Percentiles rank a stretch among this genome's conserved stretches.
Conservation (phyloP, 2,888 invertebrate species). For the Chouioia cunea region DNA sequence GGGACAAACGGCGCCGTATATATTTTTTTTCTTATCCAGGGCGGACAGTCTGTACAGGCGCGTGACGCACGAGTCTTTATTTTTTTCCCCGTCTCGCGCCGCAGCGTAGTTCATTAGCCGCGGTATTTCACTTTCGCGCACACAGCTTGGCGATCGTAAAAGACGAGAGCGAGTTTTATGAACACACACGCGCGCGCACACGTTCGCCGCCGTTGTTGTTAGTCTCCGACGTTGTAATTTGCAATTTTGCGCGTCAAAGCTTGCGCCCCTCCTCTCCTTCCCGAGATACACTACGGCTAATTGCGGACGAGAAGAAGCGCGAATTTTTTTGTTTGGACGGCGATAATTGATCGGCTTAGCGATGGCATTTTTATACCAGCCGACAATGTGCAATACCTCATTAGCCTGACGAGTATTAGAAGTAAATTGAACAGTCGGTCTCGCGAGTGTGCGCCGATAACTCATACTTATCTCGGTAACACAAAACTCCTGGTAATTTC, state of each 20-base stretch:
- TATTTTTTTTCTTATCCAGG: no score
- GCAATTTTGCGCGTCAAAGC: slow-evolving; percentile 28
- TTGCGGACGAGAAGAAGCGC: neutral
- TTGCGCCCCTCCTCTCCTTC: neutral
- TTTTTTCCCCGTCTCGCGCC: slow-evolving; percentile 4
- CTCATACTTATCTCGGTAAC: no score
- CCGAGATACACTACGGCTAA: neutral
- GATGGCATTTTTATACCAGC: slow-evolving; percentile 19
- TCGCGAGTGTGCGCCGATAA: no score
- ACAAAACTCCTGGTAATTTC: no score
- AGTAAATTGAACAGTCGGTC: no score
- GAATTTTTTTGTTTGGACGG: neutral
- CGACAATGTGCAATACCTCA: no score
- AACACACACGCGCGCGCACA: neutral
- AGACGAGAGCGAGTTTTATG: slow-evolving; percentile 23
- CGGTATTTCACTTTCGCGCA: slow-evolving; percentile 31
- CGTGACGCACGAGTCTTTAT: slow-evolving; percentile 3
- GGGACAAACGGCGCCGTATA: no score
- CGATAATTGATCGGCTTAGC: neutral
- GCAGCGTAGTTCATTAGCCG: slow-evolving; percentile 16
- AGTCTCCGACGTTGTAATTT: slow-evolving; percentile 31
- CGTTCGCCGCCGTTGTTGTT: slow-evolving; percentile 21
- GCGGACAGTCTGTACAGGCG: no score
- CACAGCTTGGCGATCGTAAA: slow-evolving; percentile 28
- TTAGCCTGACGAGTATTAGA: no score